phyloP scores from a whole-genome alignment of 2,797 vertebrate species.

The Perdix hodgsoniae region DNA sequence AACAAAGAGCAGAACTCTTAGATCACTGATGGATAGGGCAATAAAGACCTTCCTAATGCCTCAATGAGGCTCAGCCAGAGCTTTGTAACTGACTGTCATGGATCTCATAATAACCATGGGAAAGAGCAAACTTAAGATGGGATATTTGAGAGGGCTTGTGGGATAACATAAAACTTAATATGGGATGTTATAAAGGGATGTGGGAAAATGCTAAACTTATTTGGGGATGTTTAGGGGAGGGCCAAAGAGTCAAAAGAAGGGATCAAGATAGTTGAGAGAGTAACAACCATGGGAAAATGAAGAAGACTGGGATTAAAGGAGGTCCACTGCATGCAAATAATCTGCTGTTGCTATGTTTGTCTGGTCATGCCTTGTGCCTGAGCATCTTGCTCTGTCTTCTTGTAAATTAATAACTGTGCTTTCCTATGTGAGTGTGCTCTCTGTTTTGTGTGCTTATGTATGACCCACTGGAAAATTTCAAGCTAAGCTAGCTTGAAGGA shows the following conservation, averaged over 20 bases:
- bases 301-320: neutral
- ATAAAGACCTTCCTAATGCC: neutral
- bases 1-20: constrained; percentile 4
- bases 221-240: neutral
- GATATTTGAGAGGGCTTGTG: neutral
- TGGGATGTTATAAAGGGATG: neutral
- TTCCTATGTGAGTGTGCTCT: neutral
- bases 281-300: neutral
- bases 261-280: neutral
- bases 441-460: neutral
- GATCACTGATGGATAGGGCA: neutral
- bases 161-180: neutral
- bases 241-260: neutral
- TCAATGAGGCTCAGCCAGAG: neutral
- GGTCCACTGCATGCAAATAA: neutral
- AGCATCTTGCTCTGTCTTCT: neutral
- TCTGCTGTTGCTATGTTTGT: neutral
- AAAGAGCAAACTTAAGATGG: neutral
- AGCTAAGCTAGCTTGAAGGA: neutral
- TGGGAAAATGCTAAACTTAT: constrained; percentile 6
- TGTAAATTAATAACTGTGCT: neutral
- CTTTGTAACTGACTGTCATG: neutral
- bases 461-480: neutral
- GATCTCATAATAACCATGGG: neutral
- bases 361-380: neutral